Conservation (phyloP, 2,113 vertebrate genomes). For the Sceloporus undulatus region DNA sequence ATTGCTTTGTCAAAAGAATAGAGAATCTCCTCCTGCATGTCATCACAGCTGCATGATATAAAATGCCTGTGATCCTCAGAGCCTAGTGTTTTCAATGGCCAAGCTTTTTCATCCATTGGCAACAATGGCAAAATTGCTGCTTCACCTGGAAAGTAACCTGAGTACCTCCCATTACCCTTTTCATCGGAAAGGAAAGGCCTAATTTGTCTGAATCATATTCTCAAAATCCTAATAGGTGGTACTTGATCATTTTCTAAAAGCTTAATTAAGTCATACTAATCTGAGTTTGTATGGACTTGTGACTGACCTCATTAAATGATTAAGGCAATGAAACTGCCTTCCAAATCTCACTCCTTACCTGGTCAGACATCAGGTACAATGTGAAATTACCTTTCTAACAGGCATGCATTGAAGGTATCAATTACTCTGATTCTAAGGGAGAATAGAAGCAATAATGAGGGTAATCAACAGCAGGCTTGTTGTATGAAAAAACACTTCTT, state of each 20-base stretch:
- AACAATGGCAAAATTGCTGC: constrained; percentile 27
- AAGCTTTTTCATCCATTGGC: background rate
- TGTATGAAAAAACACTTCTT: background rate
- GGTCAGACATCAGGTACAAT: constrained; percentile 29
- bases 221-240: constrained; percentile 15
- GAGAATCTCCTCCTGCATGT: constrained; percentile 11
- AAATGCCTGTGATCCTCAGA: fast-evolving
- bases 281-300: constrained; percentile 44
- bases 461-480: constrained; percentile 7
- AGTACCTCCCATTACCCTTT: constrained; percentile 31
- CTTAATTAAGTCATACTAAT: constrained; percentile 51
- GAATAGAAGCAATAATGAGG: constrained; percentile 27
- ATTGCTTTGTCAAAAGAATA: constrained; percentile 17
- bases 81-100: background rate
- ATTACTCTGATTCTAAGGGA: constrained; percentile 25
- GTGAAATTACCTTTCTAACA: constrained; percentile 38
- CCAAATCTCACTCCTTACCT: constrained; percentile 47
- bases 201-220: constrained; percentile 40
- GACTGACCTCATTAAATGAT: constrained; percentile 54
- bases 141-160: constrained; percentile 1
- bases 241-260: constrained; percentile 40
- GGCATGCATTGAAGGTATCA: background rate
- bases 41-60: background rate
- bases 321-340: constrained; percentile 39
- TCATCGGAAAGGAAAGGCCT: constrained; percentile 35